Conservation (phyloP, 2,797 vertebrate species). For the Centroberyx gerrardi region DNA sequence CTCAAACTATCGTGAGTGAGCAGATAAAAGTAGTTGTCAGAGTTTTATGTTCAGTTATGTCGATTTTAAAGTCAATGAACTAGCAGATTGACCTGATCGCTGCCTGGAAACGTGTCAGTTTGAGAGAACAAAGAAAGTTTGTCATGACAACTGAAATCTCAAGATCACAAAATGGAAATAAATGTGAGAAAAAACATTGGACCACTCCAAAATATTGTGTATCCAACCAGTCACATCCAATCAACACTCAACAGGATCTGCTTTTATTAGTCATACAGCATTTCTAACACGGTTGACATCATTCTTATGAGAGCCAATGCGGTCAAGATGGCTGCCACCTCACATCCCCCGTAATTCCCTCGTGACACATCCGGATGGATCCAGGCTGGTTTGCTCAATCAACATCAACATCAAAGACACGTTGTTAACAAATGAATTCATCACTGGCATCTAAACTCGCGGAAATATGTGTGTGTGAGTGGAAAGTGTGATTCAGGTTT, state of each 20-base stretch:
- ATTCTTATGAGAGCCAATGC: constrained; percentile 36
- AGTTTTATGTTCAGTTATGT: not conserved
- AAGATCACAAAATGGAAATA: constrained; percentile 47
- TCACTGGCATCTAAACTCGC: constrained; percentile 8
- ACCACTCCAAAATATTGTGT: constrained; percentile 35
- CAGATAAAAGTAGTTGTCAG: constrained; percentile 32
- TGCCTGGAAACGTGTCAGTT: constrained; percentile 21
- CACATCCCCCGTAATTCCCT: constrained; percentile 29
- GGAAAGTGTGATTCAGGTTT: constrained; percentile 54
- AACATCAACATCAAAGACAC: constrained; percentile 27
- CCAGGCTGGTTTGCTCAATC: constrained; percentile 1
- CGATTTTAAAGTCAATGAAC: not conserved
- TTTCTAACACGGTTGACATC: constrained; percentile 58
- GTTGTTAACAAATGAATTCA: constrained; percentile 41
- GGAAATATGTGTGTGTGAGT: constrained; percentile 35
- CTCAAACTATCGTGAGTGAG: constrained; percentile 51
- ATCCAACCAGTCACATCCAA: constrained; percentile 37
- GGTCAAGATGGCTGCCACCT: constrained; percentile 47
- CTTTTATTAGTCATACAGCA: constrained; percentile 40
- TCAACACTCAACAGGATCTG: constrained; percentile 39
- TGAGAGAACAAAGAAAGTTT: not conserved
- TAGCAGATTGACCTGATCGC: constrained; percentile 24
- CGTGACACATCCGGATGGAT: constrained; percentile 26
- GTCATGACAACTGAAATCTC: constrained; percentile 7
- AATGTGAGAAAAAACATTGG: constrained; percentile 22